Percentiles rank a stretch among this genome's conserved stretches.
Conservation (phyloP, 2,797 vertebrate genomes). For the Sylvia borin region DNA sequence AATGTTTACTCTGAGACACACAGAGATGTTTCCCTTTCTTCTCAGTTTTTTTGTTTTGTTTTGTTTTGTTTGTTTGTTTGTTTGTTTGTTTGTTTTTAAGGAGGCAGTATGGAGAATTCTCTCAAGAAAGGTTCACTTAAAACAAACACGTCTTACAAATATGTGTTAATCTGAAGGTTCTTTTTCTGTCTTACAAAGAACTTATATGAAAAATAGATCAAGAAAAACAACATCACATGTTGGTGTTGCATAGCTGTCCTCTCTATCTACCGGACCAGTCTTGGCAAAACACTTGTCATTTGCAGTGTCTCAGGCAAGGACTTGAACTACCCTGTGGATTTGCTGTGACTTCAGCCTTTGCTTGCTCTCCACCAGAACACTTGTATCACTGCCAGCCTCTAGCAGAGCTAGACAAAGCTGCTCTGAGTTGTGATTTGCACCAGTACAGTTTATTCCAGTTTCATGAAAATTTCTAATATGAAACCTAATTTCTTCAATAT, state of each 20-base stretch:
- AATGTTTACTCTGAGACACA: conserved; percentile 72
- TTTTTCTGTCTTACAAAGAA: background rate
- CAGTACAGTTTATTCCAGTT: background rate
- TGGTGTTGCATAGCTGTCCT: background rate
- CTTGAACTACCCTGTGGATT: background rate
- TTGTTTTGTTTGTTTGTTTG: too few species aligned
- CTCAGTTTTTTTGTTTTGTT: background rate
- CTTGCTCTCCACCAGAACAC: background rate
- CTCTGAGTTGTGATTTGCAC: background rate
- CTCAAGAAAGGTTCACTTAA: conserved; percentile 8
- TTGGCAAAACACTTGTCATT: conserved; percentile 25
- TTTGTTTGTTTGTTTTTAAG: conserved; percentile 1
- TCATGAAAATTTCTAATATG: background rate
- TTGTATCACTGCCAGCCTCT: background rate
- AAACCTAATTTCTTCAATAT: background rate
- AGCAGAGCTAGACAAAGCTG: background rate
- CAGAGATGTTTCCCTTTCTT: conserved; percentile 56
- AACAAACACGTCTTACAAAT: conserved; percentile 45
- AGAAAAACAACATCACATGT: background rate
- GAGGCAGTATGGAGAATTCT: background rate
- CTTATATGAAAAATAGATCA: background rate
- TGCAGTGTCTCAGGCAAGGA: background rate
- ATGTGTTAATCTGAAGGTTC: conserved; percentile 27
- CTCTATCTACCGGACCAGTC: background rate
- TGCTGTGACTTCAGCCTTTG: conserved; percentile 34